Evolutionary conservation across 2,113 vertebrate species (phyloP).

Genomic region (Setophaga coronata): DNA sequence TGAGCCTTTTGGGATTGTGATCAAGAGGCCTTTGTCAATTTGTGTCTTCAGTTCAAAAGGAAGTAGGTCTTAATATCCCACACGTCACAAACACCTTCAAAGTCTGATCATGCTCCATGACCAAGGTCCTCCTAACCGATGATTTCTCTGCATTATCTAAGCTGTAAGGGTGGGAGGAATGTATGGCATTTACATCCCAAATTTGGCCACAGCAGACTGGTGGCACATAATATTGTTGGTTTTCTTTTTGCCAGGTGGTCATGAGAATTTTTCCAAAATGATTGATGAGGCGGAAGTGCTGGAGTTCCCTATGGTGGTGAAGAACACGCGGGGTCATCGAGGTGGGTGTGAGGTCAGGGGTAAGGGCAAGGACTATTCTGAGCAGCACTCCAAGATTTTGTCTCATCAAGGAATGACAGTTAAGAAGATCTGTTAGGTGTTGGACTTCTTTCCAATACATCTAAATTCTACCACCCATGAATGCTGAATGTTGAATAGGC

Average conservation of each 20-base stretch:
- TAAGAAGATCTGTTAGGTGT: background rate
- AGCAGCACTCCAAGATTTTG: background rate
- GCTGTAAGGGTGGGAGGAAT: background rate
- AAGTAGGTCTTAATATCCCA: background rate
- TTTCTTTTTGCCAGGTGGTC: slow-evolving; percentile 76
- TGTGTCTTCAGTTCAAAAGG: background rate
- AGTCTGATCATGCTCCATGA: background rate
- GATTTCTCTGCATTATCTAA: background rate
- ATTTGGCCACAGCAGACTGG: background rate
- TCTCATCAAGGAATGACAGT: background rate
- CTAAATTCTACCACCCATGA: background rate
- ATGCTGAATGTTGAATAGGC: background rate
- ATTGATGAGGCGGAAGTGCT: slow-evolving; percentile 84
- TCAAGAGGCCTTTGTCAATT: background rate
- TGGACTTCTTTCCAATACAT: background rate
- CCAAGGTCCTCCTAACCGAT: background rate
- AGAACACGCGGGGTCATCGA: slow-evolving; percentile 83
- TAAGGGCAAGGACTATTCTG: background rate
- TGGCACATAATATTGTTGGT: slow-evolving; percentile 47
- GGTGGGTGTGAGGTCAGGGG: slow-evolving; percentile 68
- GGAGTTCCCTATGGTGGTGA: slow-evolving; percentile 85
- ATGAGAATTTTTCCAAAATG: slow-evolving; percentile 87
- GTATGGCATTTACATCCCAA: background rate
- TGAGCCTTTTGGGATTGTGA: background rate
- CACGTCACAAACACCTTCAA: background rate